A percentile compares a stretch with the other conserved stretches of the same genome.
Conservation (phyloP, 2,797 vertebrate species). For the Furcifer pardalis region DNA sequence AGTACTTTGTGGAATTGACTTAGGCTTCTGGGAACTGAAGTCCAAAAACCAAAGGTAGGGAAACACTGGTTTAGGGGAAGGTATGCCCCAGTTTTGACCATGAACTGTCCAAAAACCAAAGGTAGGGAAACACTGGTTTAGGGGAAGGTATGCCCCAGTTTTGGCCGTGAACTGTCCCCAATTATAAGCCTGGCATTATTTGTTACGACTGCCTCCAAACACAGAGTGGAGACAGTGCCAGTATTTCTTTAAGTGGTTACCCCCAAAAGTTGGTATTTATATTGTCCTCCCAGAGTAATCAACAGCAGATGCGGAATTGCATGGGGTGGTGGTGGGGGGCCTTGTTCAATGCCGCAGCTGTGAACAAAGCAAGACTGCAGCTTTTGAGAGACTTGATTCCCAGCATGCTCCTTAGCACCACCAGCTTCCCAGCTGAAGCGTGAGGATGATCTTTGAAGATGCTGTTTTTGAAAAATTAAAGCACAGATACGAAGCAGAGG, state of each 20-base stretch:
- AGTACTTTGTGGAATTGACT: no score
- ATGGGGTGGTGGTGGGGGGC: background rate
- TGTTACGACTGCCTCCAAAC: no score
- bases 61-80: no score
- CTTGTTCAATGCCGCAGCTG: background rate
- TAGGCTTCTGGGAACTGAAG: no score
- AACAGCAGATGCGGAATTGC: background rate
- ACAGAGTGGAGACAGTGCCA: background rate
- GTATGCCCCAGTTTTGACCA: no score
- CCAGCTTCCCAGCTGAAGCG: constrained; percentile 54
- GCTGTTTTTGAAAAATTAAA: constrained; percentile 18
- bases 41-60: no score
- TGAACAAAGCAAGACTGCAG: background rate
- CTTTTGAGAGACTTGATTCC: background rate
- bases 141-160: no score
- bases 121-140: no score
- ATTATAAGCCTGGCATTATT: no score
- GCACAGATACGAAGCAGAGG: background rate
- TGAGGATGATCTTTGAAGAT: constrained; percentile 59
- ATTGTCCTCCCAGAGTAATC: background rate
- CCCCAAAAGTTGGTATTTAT: background rate
- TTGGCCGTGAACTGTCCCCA: no score
- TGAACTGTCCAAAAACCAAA: no score
- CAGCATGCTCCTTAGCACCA: no score
- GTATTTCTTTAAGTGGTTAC: background rate